phyloP scores from a whole-genome alignment of 2,113 vertebrate species.

The Antigone vipio region DNA sequence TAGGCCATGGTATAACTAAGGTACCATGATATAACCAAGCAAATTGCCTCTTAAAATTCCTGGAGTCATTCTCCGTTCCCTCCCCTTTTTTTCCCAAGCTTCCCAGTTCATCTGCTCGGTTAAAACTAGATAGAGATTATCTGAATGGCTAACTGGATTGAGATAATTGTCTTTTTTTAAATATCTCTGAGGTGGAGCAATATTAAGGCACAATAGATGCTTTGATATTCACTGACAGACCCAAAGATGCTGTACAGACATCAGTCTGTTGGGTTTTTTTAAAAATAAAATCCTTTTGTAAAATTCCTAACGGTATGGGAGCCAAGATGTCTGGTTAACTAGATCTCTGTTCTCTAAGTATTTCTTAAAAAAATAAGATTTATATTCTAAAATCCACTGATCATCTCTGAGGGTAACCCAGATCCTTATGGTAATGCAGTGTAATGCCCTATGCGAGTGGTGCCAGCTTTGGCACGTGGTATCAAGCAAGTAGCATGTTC shows the following conservation, averaged over 20 bases:
- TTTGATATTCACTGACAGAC: not conserved
- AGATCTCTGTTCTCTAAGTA: not conserved
- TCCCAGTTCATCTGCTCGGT: not conserved
- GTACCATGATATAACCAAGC: not conserved
- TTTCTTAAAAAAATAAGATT: not conserved
- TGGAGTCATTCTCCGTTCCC: not conserved
- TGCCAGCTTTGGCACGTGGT: not conserved
- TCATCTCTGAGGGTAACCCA: not conserved
- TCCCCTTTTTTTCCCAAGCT: fast-evolving
- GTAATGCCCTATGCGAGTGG: not conserved
- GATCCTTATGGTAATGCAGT: not conserved
- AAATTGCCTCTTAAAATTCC: not conserved
- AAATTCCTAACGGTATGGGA: not conserved
- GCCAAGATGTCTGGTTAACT: not conserved
- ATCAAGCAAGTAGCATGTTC: not conserved
- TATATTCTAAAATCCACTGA: not conserved
- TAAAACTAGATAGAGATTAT: not conserved
- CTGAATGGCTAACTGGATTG: not conserved
- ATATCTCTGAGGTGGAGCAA: not conserved
- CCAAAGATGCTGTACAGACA: not conserved
- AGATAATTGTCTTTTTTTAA: not conserved
- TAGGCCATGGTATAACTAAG: not conserved
- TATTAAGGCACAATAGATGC: not conserved
- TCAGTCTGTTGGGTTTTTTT: not conserved
- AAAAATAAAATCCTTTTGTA: not conserved